A percentile compares a stretch with the other conserved stretches of the same genome.
These are phyloP conservation scores for Psammodynastes pulverulentus DNA, from an alignment of 2,113 vertebrate genomes.

Conservation along the genomic window DNA sequence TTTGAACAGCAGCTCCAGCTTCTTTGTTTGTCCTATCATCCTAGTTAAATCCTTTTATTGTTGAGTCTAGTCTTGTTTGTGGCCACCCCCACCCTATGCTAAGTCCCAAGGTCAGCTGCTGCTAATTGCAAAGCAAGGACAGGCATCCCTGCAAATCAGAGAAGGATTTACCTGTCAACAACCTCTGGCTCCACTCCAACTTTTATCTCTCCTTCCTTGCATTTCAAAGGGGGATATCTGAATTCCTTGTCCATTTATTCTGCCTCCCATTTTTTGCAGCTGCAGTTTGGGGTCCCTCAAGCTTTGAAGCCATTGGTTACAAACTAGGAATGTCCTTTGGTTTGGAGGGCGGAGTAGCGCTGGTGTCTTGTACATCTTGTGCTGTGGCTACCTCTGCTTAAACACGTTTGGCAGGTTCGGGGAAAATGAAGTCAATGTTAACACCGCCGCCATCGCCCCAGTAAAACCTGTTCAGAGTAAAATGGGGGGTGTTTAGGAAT, in stretches of 20 bases:
- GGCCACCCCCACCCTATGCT: not conserved
- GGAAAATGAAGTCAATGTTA: not conserved
- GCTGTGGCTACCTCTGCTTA: not conserved
- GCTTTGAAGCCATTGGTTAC: not conserved
- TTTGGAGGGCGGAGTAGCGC: not conserved
- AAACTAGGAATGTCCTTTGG: not conserved
- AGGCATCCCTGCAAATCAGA: not conserved
- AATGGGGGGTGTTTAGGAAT: not conserved
- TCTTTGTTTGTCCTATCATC: slow-evolving; percentile 36
- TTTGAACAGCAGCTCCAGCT: slow-evolving; percentile 1
- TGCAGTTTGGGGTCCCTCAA: fast-evolving
- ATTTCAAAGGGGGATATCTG: fast-evolving
- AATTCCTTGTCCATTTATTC: not conserved
- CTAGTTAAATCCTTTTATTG: not conserved
- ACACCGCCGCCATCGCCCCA: not conserved
- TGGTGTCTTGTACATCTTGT: not conserved
- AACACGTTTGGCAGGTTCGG: not conserved
- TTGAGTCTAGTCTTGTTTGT: not conserved
- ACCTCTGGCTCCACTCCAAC: not conserved
- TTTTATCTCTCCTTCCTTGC: fast-evolving
- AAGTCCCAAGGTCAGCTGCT: not conserved
- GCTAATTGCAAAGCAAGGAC: not conserved
- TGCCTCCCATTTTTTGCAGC: fast-evolving
- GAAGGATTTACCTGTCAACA: slow-evolving; percentile 4
- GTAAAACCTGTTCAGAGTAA: not conserved